Conservation (phyloP, 2,113 vertebrate species). For the Crocuta crocuta region DNA sequence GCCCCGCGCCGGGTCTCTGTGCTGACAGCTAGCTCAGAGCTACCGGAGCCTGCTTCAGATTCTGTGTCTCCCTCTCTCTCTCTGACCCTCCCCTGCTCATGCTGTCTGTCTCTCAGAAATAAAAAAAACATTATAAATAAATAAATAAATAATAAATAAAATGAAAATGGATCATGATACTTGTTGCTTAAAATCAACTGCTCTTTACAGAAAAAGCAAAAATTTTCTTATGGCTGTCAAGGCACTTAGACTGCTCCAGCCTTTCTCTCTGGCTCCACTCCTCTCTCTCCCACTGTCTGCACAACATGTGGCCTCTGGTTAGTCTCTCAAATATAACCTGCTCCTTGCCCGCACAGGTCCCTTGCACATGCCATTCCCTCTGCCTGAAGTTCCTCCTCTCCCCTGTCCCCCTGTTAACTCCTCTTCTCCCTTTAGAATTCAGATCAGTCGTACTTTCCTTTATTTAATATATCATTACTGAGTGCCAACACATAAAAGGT, state of each 20-base stretch:
- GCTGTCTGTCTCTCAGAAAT: no score
- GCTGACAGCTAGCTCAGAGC: no score
- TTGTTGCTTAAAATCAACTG: conserved; percentile 37
- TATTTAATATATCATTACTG: not conserved
- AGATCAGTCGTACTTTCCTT: not conserved
- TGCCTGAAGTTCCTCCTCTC: not conserved
- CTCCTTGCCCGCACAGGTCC: not conserved
- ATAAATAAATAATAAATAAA: not conserved
- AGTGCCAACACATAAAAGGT: not conserved
- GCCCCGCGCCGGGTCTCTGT: no score
- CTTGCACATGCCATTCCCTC: not conserved
- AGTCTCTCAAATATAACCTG: not conserved
- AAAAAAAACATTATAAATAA: no score
- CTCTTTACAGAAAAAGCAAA: not conserved
- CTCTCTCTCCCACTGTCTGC: not conserved
- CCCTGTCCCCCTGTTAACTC: not conserved
- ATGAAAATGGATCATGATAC: not conserved
- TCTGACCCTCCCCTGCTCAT: no score
- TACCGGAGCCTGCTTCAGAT: no score
- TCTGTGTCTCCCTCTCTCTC: no score
- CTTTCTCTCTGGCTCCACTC: not conserved
- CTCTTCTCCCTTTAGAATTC: conserved; percentile 24
- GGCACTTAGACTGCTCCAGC: not conserved
- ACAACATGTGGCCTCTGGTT: not conserved
- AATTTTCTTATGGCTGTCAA: not conserved